phyloP scores from a whole-genome alignment of 2,113 vertebrate genomes.

The Falcunculus frontatus region DNA sequence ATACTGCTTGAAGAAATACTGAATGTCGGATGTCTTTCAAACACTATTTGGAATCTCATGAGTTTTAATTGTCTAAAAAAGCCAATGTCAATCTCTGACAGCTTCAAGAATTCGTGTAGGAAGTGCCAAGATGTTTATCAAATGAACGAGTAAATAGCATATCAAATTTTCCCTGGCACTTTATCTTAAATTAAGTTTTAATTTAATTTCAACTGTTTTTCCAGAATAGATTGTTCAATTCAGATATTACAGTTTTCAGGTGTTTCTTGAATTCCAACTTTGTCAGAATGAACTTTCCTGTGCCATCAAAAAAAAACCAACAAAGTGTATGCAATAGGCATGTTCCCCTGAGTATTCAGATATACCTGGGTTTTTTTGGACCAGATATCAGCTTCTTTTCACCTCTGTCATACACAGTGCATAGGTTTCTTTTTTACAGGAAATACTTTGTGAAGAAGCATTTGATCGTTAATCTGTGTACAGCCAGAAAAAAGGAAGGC shows the following conservation, averaged over 20 bases:
- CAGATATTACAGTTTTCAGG: background rate
- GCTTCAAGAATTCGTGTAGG: background rate
- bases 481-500: background rate
- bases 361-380: background rate
- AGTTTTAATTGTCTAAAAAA: background rate
- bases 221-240: background rate
- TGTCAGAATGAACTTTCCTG: background rate
- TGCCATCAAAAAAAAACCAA: background rate
- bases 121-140: background rate
- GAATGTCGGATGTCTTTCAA: background rate
- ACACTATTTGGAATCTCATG: background rate
- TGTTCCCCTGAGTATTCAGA: background rate
- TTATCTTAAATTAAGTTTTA: background rate
- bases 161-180: background rate
- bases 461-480: constrained; percentile 30
- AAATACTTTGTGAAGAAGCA: constrained; percentile 18
- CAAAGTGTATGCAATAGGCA: background rate
- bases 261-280: background rate
- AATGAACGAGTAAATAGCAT: background rate
- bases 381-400: background rate
- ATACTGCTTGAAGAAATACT: background rate
- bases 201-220: background rate
- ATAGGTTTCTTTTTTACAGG: background rate
- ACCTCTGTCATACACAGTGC: background rate
- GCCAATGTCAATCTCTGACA: background rate